Evolutionary conservation across 2,797 vertebrate species (phyloP).

Genomic region (Garrulus glandarius): DNA sequence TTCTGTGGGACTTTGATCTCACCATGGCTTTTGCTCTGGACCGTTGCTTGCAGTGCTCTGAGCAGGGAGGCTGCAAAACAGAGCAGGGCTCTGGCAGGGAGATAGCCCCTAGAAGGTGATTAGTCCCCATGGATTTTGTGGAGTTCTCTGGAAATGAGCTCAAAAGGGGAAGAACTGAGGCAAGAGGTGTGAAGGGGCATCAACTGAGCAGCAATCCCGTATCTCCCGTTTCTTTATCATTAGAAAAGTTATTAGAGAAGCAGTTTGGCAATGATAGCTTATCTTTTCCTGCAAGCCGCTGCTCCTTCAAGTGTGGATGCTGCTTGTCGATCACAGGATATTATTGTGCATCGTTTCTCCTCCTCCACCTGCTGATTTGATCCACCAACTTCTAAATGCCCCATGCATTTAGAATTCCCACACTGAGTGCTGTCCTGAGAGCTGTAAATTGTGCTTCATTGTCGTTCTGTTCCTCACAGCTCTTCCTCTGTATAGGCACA

Average conservation of each 20-base stretch:
- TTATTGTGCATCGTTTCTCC: background rate
- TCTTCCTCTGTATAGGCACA: background rate
- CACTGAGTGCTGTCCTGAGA: background rate
- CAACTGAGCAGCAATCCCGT: fast-evolving
- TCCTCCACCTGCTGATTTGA: background rate
- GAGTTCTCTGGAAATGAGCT: background rate
- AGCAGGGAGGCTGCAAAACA: background rate
- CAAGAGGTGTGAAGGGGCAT: background rate
- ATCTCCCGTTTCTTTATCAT: background rate
- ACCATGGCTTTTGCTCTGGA: background rate
- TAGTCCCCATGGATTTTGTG: background rate
- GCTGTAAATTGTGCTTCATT: background rate
- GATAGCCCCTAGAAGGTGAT: background rate
- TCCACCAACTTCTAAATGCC: background rate
- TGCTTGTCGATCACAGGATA: background rate
- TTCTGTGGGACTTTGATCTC: background rate
- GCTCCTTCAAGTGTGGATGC: background rate
- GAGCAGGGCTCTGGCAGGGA: background rate
- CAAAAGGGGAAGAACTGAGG: background rate
- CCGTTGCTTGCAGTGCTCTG: background rate
- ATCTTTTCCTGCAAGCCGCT: background rate
- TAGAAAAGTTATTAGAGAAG: background rate
- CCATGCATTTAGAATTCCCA: background rate
- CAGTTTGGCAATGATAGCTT: background rate
- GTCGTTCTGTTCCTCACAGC: background rate